phyloP scores from a whole-genome alignment of 2,888 invertebrate genomes.

The Platerodrilus igneus region DNA sequence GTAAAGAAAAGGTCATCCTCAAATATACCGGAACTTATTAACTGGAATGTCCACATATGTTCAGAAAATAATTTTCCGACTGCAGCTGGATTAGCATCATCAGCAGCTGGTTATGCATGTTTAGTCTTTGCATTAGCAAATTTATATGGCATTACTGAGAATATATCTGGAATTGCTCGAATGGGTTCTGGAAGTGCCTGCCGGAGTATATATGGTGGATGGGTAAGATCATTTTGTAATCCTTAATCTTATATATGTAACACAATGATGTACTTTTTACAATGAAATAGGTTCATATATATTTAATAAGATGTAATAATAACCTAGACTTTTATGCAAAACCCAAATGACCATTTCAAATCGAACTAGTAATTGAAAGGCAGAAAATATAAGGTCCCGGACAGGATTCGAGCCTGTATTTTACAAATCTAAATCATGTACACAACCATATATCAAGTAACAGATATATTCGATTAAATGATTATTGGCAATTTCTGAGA shows the following conservation, averaged over 20 bases:
- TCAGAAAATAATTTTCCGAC: conserved; percentile 98
- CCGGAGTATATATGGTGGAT: conserved; percentile 89
- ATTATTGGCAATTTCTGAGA: no score
- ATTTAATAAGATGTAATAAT: no score
- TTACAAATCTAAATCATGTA: no score
- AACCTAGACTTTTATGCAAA: no score
- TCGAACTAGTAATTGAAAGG: no score
- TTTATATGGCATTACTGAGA: conserved; percentile 67
- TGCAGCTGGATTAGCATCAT: conserved; percentile 95
- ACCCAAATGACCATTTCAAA: no score
- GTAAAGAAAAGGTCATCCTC: conserved; percentile 50
- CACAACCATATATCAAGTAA: no score
- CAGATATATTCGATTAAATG: no score
- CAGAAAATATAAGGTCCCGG: no score
- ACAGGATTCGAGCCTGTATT: no score
- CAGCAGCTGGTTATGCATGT: conserved; percentile 97
- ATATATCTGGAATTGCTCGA: conserved; percentile 74
- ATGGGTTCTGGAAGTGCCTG: conserved; percentile 95
- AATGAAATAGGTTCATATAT: neutral
- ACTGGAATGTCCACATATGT: conserved; percentile 76
- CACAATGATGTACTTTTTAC: neutral
- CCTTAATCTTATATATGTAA: conserved; percentile 1
- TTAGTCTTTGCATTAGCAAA: conserved; percentile 75
- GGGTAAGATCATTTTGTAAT: conserved; percentile 54
- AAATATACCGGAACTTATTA: conserved; percentile 46